Evolutionary conservation across 2,113 vertebrate genomes (phyloP).

Genomic region (Malurus alboscapulatus): DNA sequence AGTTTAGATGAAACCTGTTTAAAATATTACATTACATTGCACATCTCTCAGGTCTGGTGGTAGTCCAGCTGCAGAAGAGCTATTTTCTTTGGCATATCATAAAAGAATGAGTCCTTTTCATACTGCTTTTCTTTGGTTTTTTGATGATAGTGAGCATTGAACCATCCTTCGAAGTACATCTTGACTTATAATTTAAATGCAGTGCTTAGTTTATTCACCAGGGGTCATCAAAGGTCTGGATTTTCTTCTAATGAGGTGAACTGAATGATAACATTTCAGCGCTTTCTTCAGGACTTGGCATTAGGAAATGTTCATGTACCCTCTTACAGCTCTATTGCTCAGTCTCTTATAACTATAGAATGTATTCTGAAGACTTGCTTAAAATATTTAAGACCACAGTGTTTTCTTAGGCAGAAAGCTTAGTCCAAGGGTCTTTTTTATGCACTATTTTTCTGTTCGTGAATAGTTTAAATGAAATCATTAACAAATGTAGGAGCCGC

Average conservation of each 20-base stretch:
- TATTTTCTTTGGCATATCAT: not conserved
- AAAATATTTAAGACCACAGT: not conserved
- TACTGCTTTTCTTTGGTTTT: not conserved
- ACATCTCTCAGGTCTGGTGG: not conserved
- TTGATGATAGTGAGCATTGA: not conserved
- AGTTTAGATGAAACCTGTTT: not conserved
- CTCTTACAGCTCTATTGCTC: not conserved
- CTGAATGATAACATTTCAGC: not conserved
- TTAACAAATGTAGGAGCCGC: not conserved
- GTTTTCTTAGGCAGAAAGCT: not conserved
- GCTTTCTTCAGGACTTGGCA: not conserved
- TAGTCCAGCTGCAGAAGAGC: not conserved
- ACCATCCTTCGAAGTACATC: not conserved
- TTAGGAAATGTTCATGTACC: not conserved
- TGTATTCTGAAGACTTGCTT: not conserved
- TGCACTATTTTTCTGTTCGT: not conserved
- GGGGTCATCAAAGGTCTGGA: slow-evolving; percentile 86
- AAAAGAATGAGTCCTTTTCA: not conserved
- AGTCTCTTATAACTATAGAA: not conserved
- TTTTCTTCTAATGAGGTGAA: slow-evolving; percentile 69
- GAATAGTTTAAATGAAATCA: not conserved
- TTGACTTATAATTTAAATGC: slow-evolving; percentile 67
- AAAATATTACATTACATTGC: not conserved
- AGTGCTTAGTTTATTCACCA: slow-evolving; percentile 84
- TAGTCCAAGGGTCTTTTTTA: not conserved